These are phyloP conservation scores for Falco peregrinus DNA, from an alignment of 2,797 vertebrate species.

Conservation along the genomic window DNA sequence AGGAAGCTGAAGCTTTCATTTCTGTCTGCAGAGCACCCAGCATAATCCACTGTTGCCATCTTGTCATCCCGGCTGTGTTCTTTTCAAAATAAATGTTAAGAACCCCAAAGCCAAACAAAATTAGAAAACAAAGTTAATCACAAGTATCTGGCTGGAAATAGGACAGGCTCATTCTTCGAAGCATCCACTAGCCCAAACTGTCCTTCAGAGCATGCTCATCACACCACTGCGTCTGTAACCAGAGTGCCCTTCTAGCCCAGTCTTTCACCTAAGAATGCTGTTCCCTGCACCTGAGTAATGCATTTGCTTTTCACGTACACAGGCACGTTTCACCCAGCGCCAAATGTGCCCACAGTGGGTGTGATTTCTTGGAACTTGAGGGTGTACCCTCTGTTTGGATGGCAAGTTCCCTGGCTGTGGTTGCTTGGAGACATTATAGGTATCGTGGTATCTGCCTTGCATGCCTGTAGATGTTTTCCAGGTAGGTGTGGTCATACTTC, in stretches of 20 bases:
- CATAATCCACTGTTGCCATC: not conserved
- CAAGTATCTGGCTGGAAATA: not conserved
- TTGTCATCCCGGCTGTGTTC: not conserved
- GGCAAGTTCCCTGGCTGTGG: constrained; percentile 35
- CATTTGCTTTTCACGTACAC: not conserved
- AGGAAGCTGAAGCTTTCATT: not conserved
- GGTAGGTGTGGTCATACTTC: constrained; percentile 50
- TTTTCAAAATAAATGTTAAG: not conserved
- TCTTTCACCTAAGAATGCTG: not conserved
- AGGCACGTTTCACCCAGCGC: not conserved
- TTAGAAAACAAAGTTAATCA: not conserved
- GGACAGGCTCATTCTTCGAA: not conserved
- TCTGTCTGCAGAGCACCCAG: not conserved
- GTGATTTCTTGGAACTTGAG: constrained; percentile 58
- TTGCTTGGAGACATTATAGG: constrained; percentile 51
- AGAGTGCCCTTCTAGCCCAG: not conserved
- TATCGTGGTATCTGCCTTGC: constrained; percentile 50
- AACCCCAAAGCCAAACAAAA: not conserved
- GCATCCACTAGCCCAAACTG: not conserved
- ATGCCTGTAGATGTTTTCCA: constrained; percentile 56
- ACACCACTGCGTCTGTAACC: not conserved
- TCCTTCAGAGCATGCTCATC: not conserved
- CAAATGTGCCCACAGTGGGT: constrained; percentile 36
- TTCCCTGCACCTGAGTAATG: not conserved
- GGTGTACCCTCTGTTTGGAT: constrained; percentile 54